Evolutionary conservation across 2,888 invertebrate genomes (phyloP).

Genomic region (Zygogramma bicolorata): DNA sequence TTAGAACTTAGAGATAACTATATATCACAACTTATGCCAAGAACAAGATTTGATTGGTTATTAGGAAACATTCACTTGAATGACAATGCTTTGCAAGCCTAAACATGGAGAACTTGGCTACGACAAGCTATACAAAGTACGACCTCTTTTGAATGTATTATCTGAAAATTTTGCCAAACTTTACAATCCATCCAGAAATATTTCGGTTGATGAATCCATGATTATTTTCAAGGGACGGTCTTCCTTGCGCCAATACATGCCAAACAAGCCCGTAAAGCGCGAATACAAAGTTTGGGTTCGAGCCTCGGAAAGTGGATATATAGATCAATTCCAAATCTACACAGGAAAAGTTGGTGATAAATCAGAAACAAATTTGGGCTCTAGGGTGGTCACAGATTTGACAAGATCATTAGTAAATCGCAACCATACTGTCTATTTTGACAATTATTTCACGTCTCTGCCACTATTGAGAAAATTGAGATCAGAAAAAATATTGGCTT

Average conservation of each 20-base stretch:
- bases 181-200: slow-evolving; percentile 25
- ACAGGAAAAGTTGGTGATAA: not conserved
- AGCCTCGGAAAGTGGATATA: slow-evolving; percentile 8
- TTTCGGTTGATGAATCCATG: slow-evolving; percentile 46
- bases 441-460: slow-evolving; percentile 7
- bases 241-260: slow-evolving; percentile 4
- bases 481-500: not conserved
- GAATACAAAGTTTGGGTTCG: slow-evolving; percentile 19
- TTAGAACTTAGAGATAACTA: slow-evolving; percentile 19
- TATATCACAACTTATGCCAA: slow-evolving; percentile 10
- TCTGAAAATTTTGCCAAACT: not conserved
- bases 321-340: slow-evolving; percentile 9
- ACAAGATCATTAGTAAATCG: not conserved
- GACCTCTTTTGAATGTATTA: slow-evolving; percentile 38
- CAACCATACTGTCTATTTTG: slow-evolving; percentile 1
- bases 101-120: slow-evolving; percentile 39
- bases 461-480: not conserved
- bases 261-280: slow-evolving; percentile 12
- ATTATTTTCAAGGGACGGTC: slow-evolving; percentile 43
- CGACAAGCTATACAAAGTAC: slow-evolving; percentile 51
- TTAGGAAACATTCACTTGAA: slow-evolving; percentile 43
- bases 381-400: slow-evolving; percentile 5
- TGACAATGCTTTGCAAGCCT: slow-evolving; percentile 44
- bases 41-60: slow-evolving; percentile 22
- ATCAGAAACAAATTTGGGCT: slow-evolving; percentile 7